These are phyloP conservation scores for Micromussa lordhowensis DNA, from an alignment of 92 coral and sea anemone species.

Conservation along the genomic window DNA sequence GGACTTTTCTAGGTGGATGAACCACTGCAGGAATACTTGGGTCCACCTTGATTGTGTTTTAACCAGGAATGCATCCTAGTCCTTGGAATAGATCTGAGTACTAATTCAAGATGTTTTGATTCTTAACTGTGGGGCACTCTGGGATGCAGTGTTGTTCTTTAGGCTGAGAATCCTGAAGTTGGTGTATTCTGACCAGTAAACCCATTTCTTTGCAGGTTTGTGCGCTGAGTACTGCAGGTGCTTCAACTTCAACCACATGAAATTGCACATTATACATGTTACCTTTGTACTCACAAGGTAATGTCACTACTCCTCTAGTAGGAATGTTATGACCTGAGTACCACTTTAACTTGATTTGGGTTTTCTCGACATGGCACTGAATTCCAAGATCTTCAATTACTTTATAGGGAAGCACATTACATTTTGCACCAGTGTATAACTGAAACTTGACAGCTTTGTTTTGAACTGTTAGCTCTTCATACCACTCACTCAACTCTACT, in stretches of 20 bases:
- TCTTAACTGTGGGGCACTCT: background rate
- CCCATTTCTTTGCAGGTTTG: conserved; percentile 58
- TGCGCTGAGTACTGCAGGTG: conserved; percentile 56
- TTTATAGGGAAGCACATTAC: conserved; percentile 50
- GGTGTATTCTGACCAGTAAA: conserved; percentile 26
- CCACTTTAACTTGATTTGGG: conserved; percentile 10
- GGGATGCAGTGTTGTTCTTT: background rate
- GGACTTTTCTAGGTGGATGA: background rate
- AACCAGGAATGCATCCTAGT: conserved; percentile 6
- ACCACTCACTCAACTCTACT: conserved; percentile 23
- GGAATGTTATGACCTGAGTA: conserved; percentile 32
- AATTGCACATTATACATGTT: conserved; percentile 38
- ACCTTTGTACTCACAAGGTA: conserved; percentile 55
- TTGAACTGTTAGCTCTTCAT: conserved; percentile 36
- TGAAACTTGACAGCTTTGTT: conserved; percentile 49
- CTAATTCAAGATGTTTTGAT: background rate
- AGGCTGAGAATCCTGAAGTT: background rate
- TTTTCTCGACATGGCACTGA: background rate
- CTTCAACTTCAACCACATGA: conserved; percentile 45
- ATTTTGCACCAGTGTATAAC: conserved; percentile 64
- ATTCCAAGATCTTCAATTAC: background rate
- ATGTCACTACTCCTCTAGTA: conserved; percentile 11
- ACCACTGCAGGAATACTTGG: background rate
- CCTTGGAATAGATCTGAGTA: conserved; percentile 31
- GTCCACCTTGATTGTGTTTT: background rate